Conservation (phyloP, 1,140 invertebrate genomes). For the Drosophila mayri region DNA sequence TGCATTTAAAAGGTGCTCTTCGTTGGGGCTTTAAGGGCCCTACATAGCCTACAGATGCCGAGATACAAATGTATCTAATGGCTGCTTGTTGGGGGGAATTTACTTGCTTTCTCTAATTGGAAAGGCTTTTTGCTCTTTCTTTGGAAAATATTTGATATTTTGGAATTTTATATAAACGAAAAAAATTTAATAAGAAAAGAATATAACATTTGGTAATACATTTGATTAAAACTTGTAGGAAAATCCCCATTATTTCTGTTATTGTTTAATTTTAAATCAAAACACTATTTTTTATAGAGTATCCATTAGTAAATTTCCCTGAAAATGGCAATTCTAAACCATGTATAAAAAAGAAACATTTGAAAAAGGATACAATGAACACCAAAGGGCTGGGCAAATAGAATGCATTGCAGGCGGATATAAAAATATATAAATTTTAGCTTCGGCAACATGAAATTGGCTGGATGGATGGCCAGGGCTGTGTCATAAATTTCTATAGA, state of each 20-base stretch:
- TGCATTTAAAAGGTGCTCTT: conserved; percentile 77
- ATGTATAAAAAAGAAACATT: conserved; percentile 4
- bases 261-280: no score
- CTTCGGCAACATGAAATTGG: conserved; percentile 69
- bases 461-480: conserved; percentile 21
- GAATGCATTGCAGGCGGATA: conserved; percentile 9
- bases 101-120: background rate
- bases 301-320: background rate
- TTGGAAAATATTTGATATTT: background rate
- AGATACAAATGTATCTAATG: conserved; percentile 25
- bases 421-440: conserved; percentile 19
- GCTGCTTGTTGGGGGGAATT: background rate
- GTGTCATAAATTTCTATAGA: conserved; percentile 69
- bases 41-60: conserved; percentile 2
- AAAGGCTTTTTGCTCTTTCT: background rate
- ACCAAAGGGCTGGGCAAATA: conserved; percentile 19
- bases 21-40: conserved; percentile 28
- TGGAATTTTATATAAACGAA: background rate
- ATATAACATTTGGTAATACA: no score
- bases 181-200: no score
- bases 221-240: no score
- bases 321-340: background rate
- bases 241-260: no score
- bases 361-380: conserved; percentile 27
- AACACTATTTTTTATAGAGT: background rate